phyloP scores from a whole-genome alignment of 1,140 invertebrate genomes.

The Lepidurus arcticus region DNA sequence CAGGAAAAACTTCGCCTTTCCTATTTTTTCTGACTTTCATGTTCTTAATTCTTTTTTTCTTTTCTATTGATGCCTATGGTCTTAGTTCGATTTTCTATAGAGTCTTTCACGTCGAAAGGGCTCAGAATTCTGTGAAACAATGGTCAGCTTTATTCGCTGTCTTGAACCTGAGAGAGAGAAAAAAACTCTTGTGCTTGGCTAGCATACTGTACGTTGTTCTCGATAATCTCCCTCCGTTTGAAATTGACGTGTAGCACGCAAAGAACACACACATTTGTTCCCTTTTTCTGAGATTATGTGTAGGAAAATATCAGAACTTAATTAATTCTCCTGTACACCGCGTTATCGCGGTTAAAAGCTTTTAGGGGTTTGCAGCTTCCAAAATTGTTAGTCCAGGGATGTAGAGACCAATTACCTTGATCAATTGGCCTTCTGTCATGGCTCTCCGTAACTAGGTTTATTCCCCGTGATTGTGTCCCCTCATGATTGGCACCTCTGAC shows the following conservation, averaged over 20 bases:
- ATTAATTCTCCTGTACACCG: neutral
- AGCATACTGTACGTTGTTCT: neutral
- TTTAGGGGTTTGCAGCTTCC: neutral
- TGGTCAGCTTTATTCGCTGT: neutral
- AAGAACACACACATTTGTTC: neutral
- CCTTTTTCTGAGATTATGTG: neutral
- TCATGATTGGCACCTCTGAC: constrained; percentile 13
- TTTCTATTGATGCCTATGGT: too few relatives aligned
- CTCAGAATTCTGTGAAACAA: neutral
- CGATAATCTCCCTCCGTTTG: neutral
- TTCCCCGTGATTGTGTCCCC: neutral
- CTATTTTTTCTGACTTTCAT: too few relatives aligned
- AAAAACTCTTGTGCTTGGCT: neutral
- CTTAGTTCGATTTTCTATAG: neutral
- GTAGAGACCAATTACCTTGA: neutral
- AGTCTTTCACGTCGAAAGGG: neutral
- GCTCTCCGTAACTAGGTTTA: neutral
- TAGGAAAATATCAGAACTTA: neutral
- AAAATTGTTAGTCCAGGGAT: constrained; percentile 13
- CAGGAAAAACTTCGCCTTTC: too few relatives aligned
- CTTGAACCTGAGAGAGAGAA: neutral
- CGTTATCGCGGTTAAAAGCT: neutral
- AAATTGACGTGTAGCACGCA: constrained; percentile 1
- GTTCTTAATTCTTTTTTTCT: too few relatives aligned
- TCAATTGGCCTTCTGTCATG: constrained; percentile 17